Percentiles rank a stretch among this genome's conserved stretches.
phyloP scores from a whole-genome alignment of 2,113 vertebrate species.

The Cebidichthys violaceus region DNA sequence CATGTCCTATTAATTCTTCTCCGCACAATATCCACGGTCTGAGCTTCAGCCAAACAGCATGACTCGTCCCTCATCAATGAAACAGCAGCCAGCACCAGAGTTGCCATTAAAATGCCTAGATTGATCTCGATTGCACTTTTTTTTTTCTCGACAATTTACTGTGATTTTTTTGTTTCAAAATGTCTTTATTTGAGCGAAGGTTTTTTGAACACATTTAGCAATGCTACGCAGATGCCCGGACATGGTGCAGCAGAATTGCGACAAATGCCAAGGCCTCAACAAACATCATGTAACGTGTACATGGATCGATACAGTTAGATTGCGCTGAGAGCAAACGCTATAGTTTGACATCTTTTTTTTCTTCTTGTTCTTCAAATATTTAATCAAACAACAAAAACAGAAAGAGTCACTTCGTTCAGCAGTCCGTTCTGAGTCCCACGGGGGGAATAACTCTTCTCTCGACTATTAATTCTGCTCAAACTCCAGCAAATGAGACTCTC shows the following conservation, averaged over 20 bases:
- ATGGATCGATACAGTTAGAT: not conserved
- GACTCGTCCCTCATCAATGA: constrained; percentile 51
- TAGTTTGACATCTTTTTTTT: not conserved
- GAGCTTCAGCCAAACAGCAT: constrained; percentile 65
- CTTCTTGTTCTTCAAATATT: constrained; percentile 13
- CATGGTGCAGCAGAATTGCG: not conserved
- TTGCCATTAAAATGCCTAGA: constrained; percentile 45
- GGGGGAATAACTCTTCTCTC: constrained; percentile 18
- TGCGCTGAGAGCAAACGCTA: not conserved
- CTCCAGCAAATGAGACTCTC: constrained; percentile 48
- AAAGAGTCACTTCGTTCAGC: constrained; percentile 19
- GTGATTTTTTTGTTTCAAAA: constrained; percentile 23
- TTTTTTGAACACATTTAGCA: constrained; percentile 1
- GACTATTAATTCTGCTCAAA: constrained; percentile 53
- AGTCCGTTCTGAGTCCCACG: constrained; percentile 19
- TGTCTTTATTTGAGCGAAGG: not conserved
- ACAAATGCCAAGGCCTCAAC: not conserved
- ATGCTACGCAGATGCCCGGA: not conserved
- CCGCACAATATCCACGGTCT: constrained; percentile 59
- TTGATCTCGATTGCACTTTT: constrained; percentile 19
- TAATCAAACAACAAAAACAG: constrained; percentile 22
- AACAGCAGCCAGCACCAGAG: constrained; percentile 53
- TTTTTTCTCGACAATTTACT: not conserved
- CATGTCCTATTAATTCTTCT: constrained; percentile 73
- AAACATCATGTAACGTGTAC: not conserved